A percentile compares a stretch with the other conserved stretches of the same genome.
Conservation (phyloP, 2,797 vertebrate species). For the Melanotaenia nigrans region DNA sequence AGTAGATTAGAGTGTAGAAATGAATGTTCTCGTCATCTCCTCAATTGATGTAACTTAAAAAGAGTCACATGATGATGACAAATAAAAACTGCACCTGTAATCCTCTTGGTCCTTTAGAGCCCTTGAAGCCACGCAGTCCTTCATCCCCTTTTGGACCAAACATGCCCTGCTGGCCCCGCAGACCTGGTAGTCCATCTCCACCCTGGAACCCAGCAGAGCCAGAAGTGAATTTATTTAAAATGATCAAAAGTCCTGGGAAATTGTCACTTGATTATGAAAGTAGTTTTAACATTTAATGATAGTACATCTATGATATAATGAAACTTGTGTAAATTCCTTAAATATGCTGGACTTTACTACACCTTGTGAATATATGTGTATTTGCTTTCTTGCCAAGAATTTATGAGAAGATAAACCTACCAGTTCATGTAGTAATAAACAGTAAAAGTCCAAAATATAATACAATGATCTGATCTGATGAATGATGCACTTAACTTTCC, state of each 20-base stretch:
- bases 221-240: background rate
- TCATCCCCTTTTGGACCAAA: slow-evolving; percentile 98
- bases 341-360: background rate
- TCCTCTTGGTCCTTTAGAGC: slow-evolving; percentile 90
- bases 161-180: slow-evolving; percentile 94
- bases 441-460: background rate
- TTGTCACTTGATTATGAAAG: background rate
- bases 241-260: background rate
- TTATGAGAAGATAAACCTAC: background rate
- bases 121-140: slow-evolving; percentile 92
- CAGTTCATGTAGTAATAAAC: background rate
- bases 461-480: background rate
- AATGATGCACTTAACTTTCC: background rate
- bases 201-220: slow-evolving; percentile 79
- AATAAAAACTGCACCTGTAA: slow-evolving; percentile 86
- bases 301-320: background rate
- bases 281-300: background rate
- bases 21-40: background rate
- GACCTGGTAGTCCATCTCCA: slow-evolving; percentile 88
- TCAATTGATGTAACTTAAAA: slow-evolving; percentile 1
- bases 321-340: background rate
- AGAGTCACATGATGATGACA: background rate
- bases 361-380: background rate
- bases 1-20: background rate
- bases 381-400: background rate